Conservation (phyloP, 2,888 invertebrate species). For the Bimastos eiseni region DNA sequence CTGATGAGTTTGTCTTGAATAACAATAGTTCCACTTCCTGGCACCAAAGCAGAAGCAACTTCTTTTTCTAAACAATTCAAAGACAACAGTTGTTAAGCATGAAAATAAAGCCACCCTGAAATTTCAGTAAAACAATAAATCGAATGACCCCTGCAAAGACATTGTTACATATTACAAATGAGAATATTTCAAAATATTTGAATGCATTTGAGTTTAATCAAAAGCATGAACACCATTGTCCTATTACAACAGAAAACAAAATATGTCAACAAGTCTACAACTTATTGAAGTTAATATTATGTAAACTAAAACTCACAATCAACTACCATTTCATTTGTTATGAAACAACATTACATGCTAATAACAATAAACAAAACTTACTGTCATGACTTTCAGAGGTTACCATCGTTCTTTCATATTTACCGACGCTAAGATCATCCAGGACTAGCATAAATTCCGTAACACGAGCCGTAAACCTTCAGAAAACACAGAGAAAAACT, state of each 20-base stretch:
- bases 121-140: not conserved
- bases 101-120: not conserved
- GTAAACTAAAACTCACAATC: too few species aligned
- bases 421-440: constrained; percentile 69
- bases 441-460: constrained; percentile 85
- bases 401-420: constrained; percentile 74
- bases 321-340: too few species aligned
- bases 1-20: constrained; percentile 67
- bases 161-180: too few species aligned
- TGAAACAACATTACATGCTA: not conserved
- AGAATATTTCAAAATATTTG: too few species aligned
- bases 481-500: constrained; percentile 20
- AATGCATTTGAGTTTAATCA: too few species aligned
- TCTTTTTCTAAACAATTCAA: constrained; percentile 20
- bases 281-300: too few species aligned
- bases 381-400: constrained; percentile 26
- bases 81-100: not conserved
- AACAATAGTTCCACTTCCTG: constrained; percentile 65
- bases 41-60: constrained; percentile 54
- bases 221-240: too few species aligned
- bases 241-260: too few species aligned
- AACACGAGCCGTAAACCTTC: constrained; percentile 82
- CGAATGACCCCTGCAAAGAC: too few species aligned
- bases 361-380: not conserved
- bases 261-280: too few species aligned